Conservation (phyloP, 2,888 invertebrate species). For the Ectemnius lituratus region DNA sequence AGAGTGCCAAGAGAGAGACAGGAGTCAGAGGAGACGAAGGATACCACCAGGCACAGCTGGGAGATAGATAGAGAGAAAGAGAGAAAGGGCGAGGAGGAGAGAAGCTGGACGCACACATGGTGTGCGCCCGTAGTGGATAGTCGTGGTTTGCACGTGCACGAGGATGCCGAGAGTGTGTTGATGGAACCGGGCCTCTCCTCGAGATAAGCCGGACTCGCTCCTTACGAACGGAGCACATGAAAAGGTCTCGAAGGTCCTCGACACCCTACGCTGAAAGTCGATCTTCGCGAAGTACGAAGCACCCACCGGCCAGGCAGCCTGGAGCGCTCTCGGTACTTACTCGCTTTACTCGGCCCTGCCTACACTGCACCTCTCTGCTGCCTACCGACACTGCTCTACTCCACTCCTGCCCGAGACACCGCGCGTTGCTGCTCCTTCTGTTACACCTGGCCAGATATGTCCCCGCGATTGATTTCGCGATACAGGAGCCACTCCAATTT, state of each 20-base stretch:
- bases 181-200: conserved; percentile 55
- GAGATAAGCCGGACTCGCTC: conserved; percentile 59
- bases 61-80: conserved; percentile 16
- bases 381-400: too few species aligned
- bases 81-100: conserved; percentile 11
- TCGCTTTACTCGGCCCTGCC: conserved; percentile 1
- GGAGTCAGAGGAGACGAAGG: conserved; percentile 18
- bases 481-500: too few species aligned
- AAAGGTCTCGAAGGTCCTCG: conserved; percentile 61
- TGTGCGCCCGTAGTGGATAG: conserved; percentile 45
- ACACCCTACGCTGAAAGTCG: conserved; percentile 46
- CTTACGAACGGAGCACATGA: conserved; percentile 55
- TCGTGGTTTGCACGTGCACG: not conserved
- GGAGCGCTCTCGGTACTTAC: not conserved
- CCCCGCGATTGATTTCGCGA: too few species aligned
- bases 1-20: conserved; percentile 8
- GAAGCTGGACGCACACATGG: conserved; percentile 47
- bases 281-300: conserved; percentile 40
- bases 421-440: too few species aligned
- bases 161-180: conserved; percentile 40
- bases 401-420: too few species aligned
- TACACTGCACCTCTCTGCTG: not conserved
- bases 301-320: not conserved
- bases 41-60: not conserved
- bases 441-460: too few species aligned